These are phyloP conservation scores for Bombus difficillimus DNA, from an alignment of 1,140 invertebrate genomes.

Conservation along the genomic window DNA sequence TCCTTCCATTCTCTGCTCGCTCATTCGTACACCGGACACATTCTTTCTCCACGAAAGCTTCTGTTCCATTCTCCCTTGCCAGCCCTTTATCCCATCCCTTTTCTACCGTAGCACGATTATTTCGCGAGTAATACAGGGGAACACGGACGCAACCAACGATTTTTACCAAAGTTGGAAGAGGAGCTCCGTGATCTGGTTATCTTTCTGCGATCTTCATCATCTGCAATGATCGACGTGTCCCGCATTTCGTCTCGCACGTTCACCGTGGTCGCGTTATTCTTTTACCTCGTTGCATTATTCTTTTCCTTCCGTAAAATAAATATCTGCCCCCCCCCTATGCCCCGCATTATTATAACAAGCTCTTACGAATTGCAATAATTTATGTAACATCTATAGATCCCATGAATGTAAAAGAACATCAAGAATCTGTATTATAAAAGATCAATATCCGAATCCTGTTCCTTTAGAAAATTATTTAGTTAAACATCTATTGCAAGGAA, in stretches of 20 bases:
- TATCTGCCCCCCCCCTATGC: not conserved
- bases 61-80: slow-evolving; percentile 16
- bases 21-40: slow-evolving; percentile 18
- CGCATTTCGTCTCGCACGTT: slow-evolving; percentile 25
- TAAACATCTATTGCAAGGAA: too few species aligned
- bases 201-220: slow-evolving; percentile 47
- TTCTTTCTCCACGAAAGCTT: slow-evolving; percentile 17
- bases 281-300: not conserved
- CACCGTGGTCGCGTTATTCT: not conserved
- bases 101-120: slow-evolving; percentile 19
- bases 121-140: slow-evolving; percentile 33
- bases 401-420: not conserved
- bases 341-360: not conserved
- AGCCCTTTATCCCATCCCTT: slow-evolving; percentile 5
- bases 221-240: slow-evolving; percentile 31
- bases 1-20: not conserved
- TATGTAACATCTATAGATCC: not conserved
- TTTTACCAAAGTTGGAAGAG: slow-evolving; percentile 33
- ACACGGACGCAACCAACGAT: slow-evolving; percentile 8
- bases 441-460: too few species aligned
- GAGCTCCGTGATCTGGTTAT: slow-evolving; percentile 54
- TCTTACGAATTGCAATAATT: not conserved
- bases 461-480: too few species aligned
- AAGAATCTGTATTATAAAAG: too few species aligned
- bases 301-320: not conserved